These are phyloP conservation scores for Helicoverpa zea DNA, from an alignment of 1,140 invertebrate genomes.

Conservation along the genomic window DNA sequence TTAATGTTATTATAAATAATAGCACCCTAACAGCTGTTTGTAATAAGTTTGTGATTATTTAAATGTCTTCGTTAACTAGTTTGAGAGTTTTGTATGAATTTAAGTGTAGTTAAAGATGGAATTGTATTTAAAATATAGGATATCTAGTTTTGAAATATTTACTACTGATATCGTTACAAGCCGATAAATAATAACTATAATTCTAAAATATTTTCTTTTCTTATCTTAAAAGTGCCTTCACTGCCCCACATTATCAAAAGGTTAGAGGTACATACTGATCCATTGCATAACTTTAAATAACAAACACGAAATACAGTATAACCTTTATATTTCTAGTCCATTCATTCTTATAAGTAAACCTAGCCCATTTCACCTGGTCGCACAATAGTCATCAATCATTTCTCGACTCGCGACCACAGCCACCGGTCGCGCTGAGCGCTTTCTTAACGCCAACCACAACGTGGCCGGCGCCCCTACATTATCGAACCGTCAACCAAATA, in stretches of 20 bases:
- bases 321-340: no score
- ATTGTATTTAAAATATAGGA: not conserved
- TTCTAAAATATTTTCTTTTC: no score
- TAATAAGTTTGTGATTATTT: constrained; percentile 9
- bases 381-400: constrained; percentile 45
- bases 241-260: no score
- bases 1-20: constrained; percentile 1
- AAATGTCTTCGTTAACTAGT: not conserved
- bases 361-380: constrained; percentile 4
- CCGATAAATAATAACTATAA: no score
- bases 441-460: constrained; percentile 11
- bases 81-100: not conserved
- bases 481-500: constrained; percentile 47
- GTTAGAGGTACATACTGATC: not conserved
- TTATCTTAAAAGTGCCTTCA: no score
- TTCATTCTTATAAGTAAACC: constrained; percentile 6
- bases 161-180: not conserved
- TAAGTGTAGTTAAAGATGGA: not conserved
- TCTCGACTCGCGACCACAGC: constrained; percentile 9
- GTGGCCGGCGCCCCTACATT: constrained; percentile 39
- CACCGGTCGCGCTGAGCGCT: not conserved
- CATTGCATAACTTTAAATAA: not conserved
- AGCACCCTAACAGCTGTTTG: constrained; percentile 9
- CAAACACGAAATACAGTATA: not conserved
- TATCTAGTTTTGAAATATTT: not conserved